phyloP scores from a whole-genome alignment of 2,888 invertebrate genomes.

The Drosophila conformis region DNA sequence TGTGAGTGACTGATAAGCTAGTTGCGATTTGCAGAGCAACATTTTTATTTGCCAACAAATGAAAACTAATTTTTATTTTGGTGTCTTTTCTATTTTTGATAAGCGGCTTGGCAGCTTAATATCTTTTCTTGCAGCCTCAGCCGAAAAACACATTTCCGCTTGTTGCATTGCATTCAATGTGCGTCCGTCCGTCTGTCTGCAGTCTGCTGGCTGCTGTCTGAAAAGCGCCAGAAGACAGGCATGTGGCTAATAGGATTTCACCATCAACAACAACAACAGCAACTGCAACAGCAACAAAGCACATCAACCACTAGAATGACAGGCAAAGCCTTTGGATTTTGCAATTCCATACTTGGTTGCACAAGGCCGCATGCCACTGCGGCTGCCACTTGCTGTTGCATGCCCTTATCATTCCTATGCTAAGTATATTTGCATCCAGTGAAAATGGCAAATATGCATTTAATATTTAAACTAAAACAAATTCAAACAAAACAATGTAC shows the following conservation, averaged over 20 bases:
- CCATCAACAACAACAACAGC: conserved; percentile 29
- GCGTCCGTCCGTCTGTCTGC: conserved; percentile 24
- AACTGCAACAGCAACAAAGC: conserved; percentile 22
- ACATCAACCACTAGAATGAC: conserved; percentile 39
- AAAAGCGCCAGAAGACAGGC: conserved; percentile 64
- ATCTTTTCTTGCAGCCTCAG: conserved; percentile 50
- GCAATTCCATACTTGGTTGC: conserved; percentile 69
- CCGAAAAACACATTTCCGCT: conserved; percentile 67
- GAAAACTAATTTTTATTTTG: conserved; percentile 18
- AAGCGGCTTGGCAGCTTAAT: conserved; percentile 68
- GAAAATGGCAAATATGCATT: neutral
- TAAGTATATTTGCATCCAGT: conserved; percentile 22
- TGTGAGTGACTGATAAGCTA: conserved; percentile 53
- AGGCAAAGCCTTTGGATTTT: conserved; percentile 53
- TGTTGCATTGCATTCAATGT: conserved; percentile 58
- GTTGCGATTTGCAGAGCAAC: conserved; percentile 25
- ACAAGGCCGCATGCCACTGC: conserved; percentile 51
- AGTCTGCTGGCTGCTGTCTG: conserved; percentile 37
- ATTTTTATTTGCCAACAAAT: conserved; percentile 11
- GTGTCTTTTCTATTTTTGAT: conserved; percentile 36
- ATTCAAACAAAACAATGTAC: neutral
- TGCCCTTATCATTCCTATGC: conserved; percentile 37
- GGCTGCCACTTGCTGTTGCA: conserved; percentile 57
- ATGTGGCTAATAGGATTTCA: conserved; percentile 76
- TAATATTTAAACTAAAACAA: neutral